Conservation (phyloP, 2,888 invertebrate species). For the Lysandra bellargus region DNA sequence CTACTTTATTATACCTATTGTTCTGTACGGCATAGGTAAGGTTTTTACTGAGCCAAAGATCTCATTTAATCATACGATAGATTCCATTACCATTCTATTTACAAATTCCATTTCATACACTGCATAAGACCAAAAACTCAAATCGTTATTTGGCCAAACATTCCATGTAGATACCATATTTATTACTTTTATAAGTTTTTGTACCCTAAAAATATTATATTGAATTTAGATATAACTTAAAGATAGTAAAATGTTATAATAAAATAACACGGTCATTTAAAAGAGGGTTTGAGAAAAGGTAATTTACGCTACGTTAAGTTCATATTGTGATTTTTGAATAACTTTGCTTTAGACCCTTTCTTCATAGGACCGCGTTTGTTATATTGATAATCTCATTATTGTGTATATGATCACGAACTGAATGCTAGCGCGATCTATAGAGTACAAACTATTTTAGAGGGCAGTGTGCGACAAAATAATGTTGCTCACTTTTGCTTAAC, state of each 20-base stretch:
- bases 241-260: neutral
- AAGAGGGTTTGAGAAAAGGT: neutral
- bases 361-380: neutral
- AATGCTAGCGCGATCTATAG: neutral
- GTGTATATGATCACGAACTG: neutral
- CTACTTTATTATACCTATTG: too few relatives aligned
- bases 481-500: neutral
- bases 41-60: constrained; percentile 7
- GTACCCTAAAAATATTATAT: neutral
- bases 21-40: neutral
- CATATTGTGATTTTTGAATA: neutral
- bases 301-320: neutral
- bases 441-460: neutral
- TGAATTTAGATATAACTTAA: neutral
- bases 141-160: neutral
- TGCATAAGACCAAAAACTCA: neutral
- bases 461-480: neutral
- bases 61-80: neutral
- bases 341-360: neutral
- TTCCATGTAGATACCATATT: constrained; percentile 12
- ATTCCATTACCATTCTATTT: neutral
- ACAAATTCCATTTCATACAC: neutral
- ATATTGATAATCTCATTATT: constrained; percentile 1
- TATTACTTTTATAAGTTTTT: constrained; percentile 32
- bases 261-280: neutral